phyloP scores from a whole-genome alignment of 2,113 vertebrate species.

The Martes martes region DNA sequence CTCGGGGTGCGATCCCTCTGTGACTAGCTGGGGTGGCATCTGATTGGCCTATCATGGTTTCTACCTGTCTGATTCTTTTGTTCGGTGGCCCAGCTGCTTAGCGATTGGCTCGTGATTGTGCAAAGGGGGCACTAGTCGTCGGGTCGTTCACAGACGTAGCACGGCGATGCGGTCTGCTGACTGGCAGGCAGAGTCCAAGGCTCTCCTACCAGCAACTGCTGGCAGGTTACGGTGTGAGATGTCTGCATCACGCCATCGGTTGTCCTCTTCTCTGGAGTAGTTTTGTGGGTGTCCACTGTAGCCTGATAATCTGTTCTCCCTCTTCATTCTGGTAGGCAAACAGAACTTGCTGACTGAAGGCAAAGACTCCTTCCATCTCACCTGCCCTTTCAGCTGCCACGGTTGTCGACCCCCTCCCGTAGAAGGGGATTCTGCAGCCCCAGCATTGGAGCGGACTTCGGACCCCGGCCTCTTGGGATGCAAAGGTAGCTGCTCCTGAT shows the following conservation, averaged over 20 bases:
- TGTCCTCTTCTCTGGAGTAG: not conserved
- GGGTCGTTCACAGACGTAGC: not conserved
- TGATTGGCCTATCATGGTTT: not conserved
- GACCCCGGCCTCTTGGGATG: constrained; percentile 72
- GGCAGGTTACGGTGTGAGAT: not conserved
- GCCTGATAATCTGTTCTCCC: constrained; percentile 42
- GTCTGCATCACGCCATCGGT: not conserved
- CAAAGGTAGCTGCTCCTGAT: constrained; percentile 79
- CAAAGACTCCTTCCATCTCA: constrained; percentile 56
- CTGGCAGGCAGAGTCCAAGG: not conserved
- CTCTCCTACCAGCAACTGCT: not conserved
- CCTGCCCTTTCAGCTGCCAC: not conserved
- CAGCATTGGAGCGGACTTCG: constrained; percentile 81
- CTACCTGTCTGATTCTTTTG: constrained; percentile 25
- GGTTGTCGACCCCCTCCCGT: not conserved
- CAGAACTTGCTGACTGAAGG: constrained; percentile 75
- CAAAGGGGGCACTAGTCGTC: not conserved
- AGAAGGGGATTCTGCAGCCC: constrained; percentile 1
- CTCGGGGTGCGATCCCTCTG: not conserved
- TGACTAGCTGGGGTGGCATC: constrained; percentile 22
- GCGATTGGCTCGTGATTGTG: constrained; percentile 39
- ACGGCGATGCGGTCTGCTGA: not conserved
- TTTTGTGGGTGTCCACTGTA: not conserved
- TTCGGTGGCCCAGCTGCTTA: not conserved
- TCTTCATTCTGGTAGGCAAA: constrained; percentile 75